Base-by-base conservation (phyloP, 2,888 invertebrate genomes). In the Drosophila sordidapex region DNA sequence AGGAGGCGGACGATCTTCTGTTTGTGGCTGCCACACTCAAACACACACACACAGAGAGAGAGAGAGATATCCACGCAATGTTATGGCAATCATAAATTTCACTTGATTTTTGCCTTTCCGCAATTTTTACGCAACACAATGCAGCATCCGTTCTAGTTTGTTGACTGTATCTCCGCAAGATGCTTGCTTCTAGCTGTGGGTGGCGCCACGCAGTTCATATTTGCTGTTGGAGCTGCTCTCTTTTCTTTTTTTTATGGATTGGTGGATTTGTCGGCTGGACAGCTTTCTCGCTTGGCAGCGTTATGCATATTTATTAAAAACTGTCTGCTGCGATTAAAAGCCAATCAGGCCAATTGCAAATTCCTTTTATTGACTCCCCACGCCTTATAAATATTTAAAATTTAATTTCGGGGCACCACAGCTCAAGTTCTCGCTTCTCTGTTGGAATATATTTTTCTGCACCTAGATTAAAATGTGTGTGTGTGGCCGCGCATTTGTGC, bases 221-320 rank as follows among this genome's bases (percentile, higher is more conserved):
- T 79, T 79, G 78, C 27, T n/a, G 46, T 25, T 46, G 46, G 21
- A 46, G 46, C 75, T 43, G 68, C 21, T 51, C 21, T 43, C 56
- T 43, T 36, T 48, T 21, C n/a, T 36, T 53, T 35, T 13, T 15
- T 21, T 15, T 8, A 27, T 46, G 25, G 46, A 38, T 64, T 66
- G 59, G 29, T 21, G 33, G 29, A 35, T 31, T 40, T 49, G 48
- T 33, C 25, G 59, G 48, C 59, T 59, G 59, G 59, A 35, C 48
- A 59, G 38, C 35, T 27, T 56, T 15, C 35, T 54, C 38, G 49
- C 35, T 52, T 46, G 74, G 70, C 67, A 63, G 65, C 79, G 82
- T 82, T 87, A 88, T 87, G 89, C 89, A 87, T 87, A 87, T 87
- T 87, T 87, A 87, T 87, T 88, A 84, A 88, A 87, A 87, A 87